Evolutionary conservation across 2,113 vertebrate genomes (phyloP).

Genomic region (Oncorhynchus nerka): DNA sequence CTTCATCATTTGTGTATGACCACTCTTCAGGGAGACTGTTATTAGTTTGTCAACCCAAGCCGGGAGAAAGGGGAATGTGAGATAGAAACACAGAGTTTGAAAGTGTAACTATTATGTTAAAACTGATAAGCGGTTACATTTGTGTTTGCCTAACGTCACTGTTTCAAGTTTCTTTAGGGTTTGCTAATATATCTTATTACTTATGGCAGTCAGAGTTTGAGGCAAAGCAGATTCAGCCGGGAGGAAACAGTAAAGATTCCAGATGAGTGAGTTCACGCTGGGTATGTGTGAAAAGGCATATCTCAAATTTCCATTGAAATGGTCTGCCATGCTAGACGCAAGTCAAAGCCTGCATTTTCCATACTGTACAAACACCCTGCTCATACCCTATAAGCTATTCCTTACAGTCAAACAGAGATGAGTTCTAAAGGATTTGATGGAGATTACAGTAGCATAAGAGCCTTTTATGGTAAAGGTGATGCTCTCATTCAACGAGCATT

Average conservation of each 20-base stretch:
- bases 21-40: constrained; percentile 20
- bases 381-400: constrained; percentile 2
- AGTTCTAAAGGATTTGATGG: neutral
- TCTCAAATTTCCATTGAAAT: constrained; percentile 50
- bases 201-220: constrained; percentile 16
- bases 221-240: constrained; percentile 18
- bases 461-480: neutral
- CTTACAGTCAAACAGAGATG: neutral
- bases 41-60: constrained; percentile 30
- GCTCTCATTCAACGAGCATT: neutral
- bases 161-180: constrained; percentile 1
- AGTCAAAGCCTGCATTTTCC: constrained; percentile 50
- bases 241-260: constrained; percentile 42
- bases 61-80: constrained; percentile 3
- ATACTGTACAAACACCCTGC: constrained; percentile 27
- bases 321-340: constrained; percentile 25
- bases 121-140: constrained; percentile 6
- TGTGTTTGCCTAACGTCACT: constrained; percentile 23
- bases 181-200: constrained; percentile 14
- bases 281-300: constrained; percentile 46
- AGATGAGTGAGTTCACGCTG: constrained; percentile 45
- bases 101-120: neutral
- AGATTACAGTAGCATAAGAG: neutral
- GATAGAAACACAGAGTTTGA: constrained; percentile 11
- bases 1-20: constrained; percentile 31